Evolutionary conservation across 2,888 invertebrate genomes (phyloP).

Genomic region (Sesia apiformis): DNA sequence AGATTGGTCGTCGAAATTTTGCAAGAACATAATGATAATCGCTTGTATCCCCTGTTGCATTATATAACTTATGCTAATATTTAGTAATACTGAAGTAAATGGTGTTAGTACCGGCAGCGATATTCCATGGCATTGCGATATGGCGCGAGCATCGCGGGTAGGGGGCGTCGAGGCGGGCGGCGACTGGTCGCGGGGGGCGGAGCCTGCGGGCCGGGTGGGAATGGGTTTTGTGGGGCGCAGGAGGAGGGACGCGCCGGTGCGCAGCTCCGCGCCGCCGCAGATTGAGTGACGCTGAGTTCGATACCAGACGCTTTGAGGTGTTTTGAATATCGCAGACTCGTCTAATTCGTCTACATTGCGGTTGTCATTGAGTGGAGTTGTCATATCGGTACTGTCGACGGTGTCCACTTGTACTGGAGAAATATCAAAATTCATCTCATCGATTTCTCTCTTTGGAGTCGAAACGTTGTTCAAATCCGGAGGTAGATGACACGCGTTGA

Average conservation of each 20-base stretch:
- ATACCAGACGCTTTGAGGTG: conserved; percentile 55
- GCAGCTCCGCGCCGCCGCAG: conserved; percentile 37
- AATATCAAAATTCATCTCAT: conserved; percentile 56
- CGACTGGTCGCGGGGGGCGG: conserved; percentile 35
- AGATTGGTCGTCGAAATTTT: too few species aligned
- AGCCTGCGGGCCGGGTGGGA: conserved; percentile 6
- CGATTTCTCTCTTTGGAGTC: conserved; percentile 48
- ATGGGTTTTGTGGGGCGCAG: conserved; percentile 7
- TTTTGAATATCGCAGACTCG: conserved; percentile 56
- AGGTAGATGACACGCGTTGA: conserved; percentile 49
- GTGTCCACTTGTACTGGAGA: conserved; percentile 66
- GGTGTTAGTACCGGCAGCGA: conserved; percentile 76
- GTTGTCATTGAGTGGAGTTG: conserved; percentile 31
- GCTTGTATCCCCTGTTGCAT: background rate
- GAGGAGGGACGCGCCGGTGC: conserved; percentile 14
- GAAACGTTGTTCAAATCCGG: conserved; percentile 45
- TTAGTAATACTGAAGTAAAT: background rate
- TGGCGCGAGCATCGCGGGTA: conserved; percentile 64
- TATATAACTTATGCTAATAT: conserved; percentile 2
- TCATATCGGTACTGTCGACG: conserved; percentile 52
- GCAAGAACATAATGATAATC: background rate
- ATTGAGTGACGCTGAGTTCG: conserved; percentile 53
- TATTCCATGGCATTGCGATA: conserved; percentile 71
- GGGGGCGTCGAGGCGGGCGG: conserved; percentile 54
- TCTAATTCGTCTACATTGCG: conserved; percentile 50